Evolutionary conservation across 1,140 invertebrate genomes (phyloP), one percentile per base, ranked within the genome.

Genomic region (Mamestra configurata): DNA sequence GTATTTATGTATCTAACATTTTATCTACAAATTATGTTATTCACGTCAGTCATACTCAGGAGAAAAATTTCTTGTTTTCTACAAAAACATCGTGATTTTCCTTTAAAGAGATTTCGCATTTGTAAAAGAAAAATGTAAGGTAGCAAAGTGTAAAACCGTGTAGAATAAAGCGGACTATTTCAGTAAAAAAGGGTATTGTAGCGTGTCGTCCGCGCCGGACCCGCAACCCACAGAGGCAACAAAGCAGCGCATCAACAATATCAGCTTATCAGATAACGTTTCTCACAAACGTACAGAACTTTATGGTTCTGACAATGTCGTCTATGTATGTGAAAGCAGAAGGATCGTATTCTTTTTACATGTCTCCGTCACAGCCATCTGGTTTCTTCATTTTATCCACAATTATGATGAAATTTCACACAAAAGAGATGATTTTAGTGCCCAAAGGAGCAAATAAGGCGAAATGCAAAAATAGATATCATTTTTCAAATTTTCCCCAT

Each of bases 121-220:
- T 40, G 6, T 66, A 51, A 49, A 49, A 51, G 43, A 76, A 31
- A 46, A 61, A 76, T 15, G 37, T 64, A 37, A 76, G 22, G 22
- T 49, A 49, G 61, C n/a, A 76, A 76, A 76, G 57, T 76, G 57
- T 76, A 35, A 49, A 76, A 49, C 71, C 27, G 10, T 64, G 57
- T 49, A 76, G 8, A 31, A 15, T 73, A 43, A 43, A 46, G 24
- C 15, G n/a, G 40, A 24, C 40, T 18, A 4, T 59, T 57, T 75
- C 5, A 75, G 53, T 59, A 31, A 59, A 73, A 31, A 73, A 73
- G 53, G 64, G 64, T 49, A 24, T 61, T n/a, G 22, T 61, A 13
- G 73, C 40, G 57, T 49, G 24, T n/a, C 73, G 40, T 31, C 37
- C 43, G 68, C 10, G 31, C 51, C 20, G 27, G n/a, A 66, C 59